Conservation (phyloP, 2,113 vertebrate genomes). For the Petrocephalus zakoni region DNA sequence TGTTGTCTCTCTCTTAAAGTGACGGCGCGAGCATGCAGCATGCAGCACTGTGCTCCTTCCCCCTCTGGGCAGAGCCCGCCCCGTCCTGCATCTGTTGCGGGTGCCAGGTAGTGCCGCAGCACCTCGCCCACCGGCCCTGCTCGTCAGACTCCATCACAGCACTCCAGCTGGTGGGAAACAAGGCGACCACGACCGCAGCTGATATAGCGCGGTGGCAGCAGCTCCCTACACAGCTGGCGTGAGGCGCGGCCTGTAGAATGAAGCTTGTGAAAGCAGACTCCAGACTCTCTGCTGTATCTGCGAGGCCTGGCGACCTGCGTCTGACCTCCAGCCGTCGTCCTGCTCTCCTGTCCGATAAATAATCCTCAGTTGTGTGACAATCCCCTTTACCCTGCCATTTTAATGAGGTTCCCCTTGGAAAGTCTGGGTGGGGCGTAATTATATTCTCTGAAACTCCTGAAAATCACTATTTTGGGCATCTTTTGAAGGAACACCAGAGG, state of each 20-base stretch:
- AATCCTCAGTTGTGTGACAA: not conserved
- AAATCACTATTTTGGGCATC: not conserved
- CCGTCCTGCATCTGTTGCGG: not conserved
- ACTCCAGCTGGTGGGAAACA: conserved; percentile 56
- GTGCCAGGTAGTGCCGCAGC: conserved; percentile 23
- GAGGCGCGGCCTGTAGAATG: not conserved
- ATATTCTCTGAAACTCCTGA: not conserved
- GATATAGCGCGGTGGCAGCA: conserved; percentile 38
- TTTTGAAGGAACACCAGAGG: not conserved
- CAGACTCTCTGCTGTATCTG: conserved; percentile 28
- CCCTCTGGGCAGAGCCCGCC: conserved; percentile 57
- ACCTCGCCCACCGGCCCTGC: conserved; percentile 23
- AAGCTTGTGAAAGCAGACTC: not conserved
- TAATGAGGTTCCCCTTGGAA: not conserved
- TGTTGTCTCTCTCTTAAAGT: not conserved
- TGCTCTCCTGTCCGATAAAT: not conserved
- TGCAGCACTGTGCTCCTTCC: not conserved
- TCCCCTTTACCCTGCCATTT: not conserved
- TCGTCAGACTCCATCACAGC: conserved; percentile 56
- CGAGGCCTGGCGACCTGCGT: not conserved
- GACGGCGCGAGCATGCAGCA: not conserved
- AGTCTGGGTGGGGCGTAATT: not conserved
- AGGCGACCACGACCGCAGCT: conserved; percentile 48
- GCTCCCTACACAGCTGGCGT: conserved; percentile 8
- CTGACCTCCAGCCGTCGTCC: not conserved